Percentiles rank a stretch among this genome's conserved stretches.
These are phyloP conservation scores for Cheilinus undulatus DNA, from an alignment of 2,113 vertebrate genomes.

Conservation along the genomic window DNA sequence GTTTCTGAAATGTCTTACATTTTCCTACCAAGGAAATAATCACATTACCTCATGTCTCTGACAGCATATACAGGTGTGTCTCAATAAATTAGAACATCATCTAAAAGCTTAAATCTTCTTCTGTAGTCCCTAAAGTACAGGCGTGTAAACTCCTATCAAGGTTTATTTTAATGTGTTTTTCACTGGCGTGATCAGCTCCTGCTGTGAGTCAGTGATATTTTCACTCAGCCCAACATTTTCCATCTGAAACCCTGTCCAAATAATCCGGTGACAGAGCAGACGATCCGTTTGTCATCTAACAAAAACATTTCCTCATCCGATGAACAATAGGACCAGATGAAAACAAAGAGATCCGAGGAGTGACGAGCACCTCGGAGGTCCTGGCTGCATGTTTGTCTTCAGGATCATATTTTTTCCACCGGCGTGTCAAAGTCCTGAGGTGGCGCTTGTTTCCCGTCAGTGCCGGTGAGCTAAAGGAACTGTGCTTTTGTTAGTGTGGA, in stretches of 20 bases:
- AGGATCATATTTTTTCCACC: conserved; percentile 57
- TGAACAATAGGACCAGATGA: conserved; percentile 55
- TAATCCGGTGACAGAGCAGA: conserved; percentile 43
- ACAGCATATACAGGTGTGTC: too few relatives aligned
- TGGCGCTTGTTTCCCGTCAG: conserved; percentile 59
- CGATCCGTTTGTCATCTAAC: conserved; percentile 35
- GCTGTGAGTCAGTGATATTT: conserved; percentile 28
- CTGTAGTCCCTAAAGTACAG: too few relatives aligned
- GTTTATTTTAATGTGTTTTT: too few relatives aligned
- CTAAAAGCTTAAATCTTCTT: too few relatives aligned
- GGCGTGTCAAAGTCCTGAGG: conserved; percentile 61
- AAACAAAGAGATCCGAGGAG: conserved; percentile 58
- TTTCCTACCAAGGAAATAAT: too few relatives aligned
- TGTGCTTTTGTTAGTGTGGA: conserved; percentile 77
- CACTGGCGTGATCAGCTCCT: not conserved
- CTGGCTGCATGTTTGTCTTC: conserved; percentile 19
- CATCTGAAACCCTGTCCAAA: conserved; percentile 49
- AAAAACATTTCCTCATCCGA: conserved; percentile 41
- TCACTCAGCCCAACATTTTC: conserved; percentile 31
- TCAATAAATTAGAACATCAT: too few relatives aligned
- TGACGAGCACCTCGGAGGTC: conserved; percentile 52
- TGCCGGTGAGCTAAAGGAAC: conserved; percentile 72
- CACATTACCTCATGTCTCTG: too few relatives aligned
- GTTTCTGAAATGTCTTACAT: too few relatives aligned
- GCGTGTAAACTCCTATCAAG: too few relatives aligned